Base-by-base conservation (phyloP, 2,888 invertebrate genomes). In the Acrobasis repandana region DNA sequence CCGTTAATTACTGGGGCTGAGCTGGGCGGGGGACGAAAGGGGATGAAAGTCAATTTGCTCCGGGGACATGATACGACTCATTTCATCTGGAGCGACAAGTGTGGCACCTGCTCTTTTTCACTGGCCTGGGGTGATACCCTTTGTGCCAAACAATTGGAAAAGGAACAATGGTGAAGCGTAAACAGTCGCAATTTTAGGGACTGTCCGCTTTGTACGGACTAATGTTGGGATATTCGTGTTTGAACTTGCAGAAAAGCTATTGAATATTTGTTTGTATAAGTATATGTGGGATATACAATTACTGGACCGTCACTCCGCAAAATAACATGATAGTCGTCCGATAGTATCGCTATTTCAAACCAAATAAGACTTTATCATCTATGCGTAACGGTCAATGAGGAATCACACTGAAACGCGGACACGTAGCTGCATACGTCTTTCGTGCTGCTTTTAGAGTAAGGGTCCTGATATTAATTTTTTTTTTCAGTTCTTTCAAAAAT, bases 41-140 rank as follows among this genome's bases (percentile, higher is more conserved):
- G 54, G 92, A 93, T 90, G 92, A 88, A 92, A 93, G 93, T 93
- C 94, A 94, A 94, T 94, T 94, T 93, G 93, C 93, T 93, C 90
- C 93, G 90, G 91, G 93, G 89, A 93, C 94, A 94, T 93, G 94
- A 93, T 93, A 93, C 92, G 91, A 93, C 93, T 93, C 94, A 94
- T 94, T 94, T 93, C 92, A 88, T 90, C 82, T 78, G 70, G 76
- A 77, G 85, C 87, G 90, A 90, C 92, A 91, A 92, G 92, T 91
- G 90, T 77, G 77, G 83, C 92, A 92, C 92, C 92, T 92, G 92
- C 86, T 88, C 87, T 79, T 76, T 86, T 83, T 82, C 84, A 74
- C 81, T 76, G 69, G 74, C 77, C 74, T 64, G 74, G 86, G 78
- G 74, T 63, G 69, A 69, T 70, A 66, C 76, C 79, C 82, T 83